A percentile compares a stretch with the other conserved stretches of the same genome.
Conservation (phyloP, 2,888 invertebrate species). For the Acanthosepion esculentum region DNA sequence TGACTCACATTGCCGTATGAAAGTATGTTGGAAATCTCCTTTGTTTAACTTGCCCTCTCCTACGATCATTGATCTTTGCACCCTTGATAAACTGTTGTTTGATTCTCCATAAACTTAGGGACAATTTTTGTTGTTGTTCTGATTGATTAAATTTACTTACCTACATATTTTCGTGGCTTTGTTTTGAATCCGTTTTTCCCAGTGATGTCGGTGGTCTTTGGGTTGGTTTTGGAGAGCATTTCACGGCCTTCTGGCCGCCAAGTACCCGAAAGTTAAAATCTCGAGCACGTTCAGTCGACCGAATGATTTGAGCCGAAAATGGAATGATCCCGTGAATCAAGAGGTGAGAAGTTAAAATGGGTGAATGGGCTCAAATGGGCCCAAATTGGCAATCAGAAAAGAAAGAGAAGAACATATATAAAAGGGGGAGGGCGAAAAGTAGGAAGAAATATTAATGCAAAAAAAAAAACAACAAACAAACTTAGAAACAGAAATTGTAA, state of each 20-base stretch:
- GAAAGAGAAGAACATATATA: not conserved
- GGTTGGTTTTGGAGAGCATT: not conserved
- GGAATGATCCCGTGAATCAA: not conserved
- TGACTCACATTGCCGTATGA: too few species aligned
- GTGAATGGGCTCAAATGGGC: not conserved
- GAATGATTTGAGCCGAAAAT: not conserved
- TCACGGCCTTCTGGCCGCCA: not conserved
- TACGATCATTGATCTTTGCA: not conserved
- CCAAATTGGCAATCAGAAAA: not conserved
- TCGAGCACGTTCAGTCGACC: not conserved
- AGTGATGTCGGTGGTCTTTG: not conserved
- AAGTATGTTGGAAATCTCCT: too few species aligned
- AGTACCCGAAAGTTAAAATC: not conserved
- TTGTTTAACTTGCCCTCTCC: too few species aligned
- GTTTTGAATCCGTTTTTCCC: not conserved
- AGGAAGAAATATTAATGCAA: not conserved
- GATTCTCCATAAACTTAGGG: not conserved
- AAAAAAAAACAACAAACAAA: too few species aligned
- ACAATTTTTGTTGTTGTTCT: not conserved
- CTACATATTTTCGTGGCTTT: not conserved
- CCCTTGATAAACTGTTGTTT: not conserved
- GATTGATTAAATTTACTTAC: not conserved
- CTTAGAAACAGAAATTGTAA: too few species aligned
- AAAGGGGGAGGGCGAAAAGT: not conserved
- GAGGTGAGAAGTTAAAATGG: constrained; percentile 20